Evolutionary conservation across 1,140 invertebrate species (phyloP).

Genomic region (Chironomus striatipennis): DNA sequence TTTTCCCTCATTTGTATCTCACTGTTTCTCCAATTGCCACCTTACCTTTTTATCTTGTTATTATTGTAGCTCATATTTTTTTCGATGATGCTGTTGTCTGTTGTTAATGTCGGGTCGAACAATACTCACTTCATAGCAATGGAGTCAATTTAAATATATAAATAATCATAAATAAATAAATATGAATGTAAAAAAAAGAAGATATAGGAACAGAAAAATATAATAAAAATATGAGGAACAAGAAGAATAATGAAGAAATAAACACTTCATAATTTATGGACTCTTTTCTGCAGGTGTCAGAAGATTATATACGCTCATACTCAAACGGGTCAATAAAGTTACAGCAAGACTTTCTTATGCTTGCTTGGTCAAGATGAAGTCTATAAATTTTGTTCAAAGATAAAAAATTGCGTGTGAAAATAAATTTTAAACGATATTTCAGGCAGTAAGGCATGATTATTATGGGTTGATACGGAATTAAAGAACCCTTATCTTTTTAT

Average conservation of each 20-base stretch:
- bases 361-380: neutral
- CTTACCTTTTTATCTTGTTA: too few species aligned
- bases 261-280: constrained; percentile 3
- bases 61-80: too few species aligned
- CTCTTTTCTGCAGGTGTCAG: neutral
- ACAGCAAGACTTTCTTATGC: neutral
- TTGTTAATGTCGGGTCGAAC: neutral
- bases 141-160: constrained; percentile 9
- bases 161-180: neutral
- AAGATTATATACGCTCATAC: constrained; percentile 1
- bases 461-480: too few species aligned
- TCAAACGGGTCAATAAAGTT: constrained; percentile 4
- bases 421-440: neutral
- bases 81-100: too few species aligned
- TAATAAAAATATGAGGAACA: too few species aligned
- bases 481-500: too few species aligned
- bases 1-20: neutral
- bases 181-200: neutral
- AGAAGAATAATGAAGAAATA: neutral
- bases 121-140: neutral
- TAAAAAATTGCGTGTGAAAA: constrained; percentile 1
- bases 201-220: neutral
- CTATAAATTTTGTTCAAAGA: neutral
- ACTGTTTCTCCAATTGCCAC: neutral
- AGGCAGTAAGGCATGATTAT: too few species aligned